phyloP scores from a whole-genome alignment of 1,140 invertebrate species.

The Zelostemma sp. region DNA sequence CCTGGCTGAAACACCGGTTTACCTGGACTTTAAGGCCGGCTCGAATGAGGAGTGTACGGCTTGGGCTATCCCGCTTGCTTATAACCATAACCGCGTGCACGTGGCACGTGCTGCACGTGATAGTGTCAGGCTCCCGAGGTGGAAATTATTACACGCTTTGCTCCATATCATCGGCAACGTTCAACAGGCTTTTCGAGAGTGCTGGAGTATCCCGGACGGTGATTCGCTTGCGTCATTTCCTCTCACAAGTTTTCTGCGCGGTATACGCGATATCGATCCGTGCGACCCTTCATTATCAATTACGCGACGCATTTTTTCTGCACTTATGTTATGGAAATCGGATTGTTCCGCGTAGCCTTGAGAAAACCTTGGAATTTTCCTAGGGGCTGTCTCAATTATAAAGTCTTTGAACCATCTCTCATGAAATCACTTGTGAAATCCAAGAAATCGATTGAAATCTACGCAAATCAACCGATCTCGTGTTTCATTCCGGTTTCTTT shows the following conservation, averaged over 20 bases:
- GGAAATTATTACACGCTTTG: constrained; percentile 49
- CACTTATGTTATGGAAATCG: no score
- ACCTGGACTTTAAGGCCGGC: constrained; percentile 34
- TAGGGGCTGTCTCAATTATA: no score
- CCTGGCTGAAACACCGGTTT: constrained; percentile 38
- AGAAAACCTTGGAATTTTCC: no score
- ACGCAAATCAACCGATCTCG: no score
- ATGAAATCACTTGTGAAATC: no score
- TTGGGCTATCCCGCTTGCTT: constrained; percentile 35
- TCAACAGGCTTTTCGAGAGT: constrained; percentile 26
- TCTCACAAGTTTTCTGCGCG: not conserved
- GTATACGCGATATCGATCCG: no score
- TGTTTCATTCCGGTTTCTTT: no score
- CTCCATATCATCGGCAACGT: constrained; percentile 36
- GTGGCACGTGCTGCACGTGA: constrained; percentile 64
- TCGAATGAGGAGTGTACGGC: constrained; percentile 32
- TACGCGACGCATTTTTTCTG: no score
- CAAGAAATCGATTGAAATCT: no score
- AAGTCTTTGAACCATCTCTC: no score
- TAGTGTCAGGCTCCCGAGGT: constrained; percentile 34
- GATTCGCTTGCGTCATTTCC: not conserved
- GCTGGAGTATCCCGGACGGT: not conserved
- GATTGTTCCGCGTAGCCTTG: no score
- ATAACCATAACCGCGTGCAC: constrained; percentile 46
- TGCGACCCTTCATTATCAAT: no score